A percentile compares a stretch with the other conserved stretches of the same genome.
These are phyloP conservation scores for Camponotus vicinus DNA, from an alignment of 1,140 invertebrate species.

Conservation along the genomic window DNA sequence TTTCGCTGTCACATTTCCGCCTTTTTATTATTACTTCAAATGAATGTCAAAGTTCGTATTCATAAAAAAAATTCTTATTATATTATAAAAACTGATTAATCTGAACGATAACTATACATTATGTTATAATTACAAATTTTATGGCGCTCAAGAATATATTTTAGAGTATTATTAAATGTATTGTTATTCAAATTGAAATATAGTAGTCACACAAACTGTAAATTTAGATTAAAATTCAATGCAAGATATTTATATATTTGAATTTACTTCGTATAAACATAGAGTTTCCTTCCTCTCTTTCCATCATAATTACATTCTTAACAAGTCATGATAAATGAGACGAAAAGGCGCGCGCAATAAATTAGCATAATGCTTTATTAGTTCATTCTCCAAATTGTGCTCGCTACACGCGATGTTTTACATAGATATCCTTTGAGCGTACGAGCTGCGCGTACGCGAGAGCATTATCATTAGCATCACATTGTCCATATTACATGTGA, in stretches of 20 bases:
- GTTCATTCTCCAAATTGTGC: not conserved
- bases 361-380: not conserved
- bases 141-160: not conserved
- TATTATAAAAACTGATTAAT: not conserved
- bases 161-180: not conserved
- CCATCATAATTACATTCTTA: not conserved
- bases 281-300: not conserved
- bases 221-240: not conserved
- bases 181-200: not conserved
- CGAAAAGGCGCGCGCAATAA: not conserved
- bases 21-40: too few species aligned
- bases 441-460: not conserved
- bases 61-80: not conserved
- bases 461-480: constrained; percentile 19
- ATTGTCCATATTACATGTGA: constrained; percentile 24
- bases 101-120: not conserved
- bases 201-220: not conserved
- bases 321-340: not conserved
- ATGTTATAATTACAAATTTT: not conserved
- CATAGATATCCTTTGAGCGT: not conserved
- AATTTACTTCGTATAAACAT: not conserved
- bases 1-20: too few species aligned
- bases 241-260: not conserved
- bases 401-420: not conserved
- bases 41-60: too few species aligned